A percentile compares a stretch with the other conserved stretches of the same genome.
These are phyloP conservation scores for Sarcophaga subvicina DNA, from an alignment of 2,888 invertebrate species.

Conservation along the genomic window DNA sequence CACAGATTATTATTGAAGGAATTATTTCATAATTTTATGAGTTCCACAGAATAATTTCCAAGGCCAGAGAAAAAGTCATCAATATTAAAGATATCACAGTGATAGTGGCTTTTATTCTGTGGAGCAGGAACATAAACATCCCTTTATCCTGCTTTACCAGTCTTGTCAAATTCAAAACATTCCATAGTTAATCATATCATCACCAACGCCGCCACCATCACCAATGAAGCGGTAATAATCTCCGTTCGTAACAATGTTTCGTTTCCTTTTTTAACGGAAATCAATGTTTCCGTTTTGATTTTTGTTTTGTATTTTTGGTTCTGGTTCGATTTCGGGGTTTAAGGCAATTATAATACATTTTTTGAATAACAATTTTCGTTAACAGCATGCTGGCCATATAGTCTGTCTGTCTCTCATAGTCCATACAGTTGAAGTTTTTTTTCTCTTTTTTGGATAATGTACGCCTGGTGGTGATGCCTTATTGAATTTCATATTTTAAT, in stretches of 20 bases:
- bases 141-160: not conserved
- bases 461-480: conserved; percentile 9
- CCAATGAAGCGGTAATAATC: conserved; percentile 80
- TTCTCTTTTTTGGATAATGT: conserved; percentile 22
- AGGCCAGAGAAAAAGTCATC: not conserved
- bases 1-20: not conserved
- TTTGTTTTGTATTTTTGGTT: conserved; percentile 53
- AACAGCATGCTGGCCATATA: conserved; percentile 47
- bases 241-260: conserved; percentile 67
- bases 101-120: not conserved
- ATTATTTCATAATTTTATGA: conserved; percentile 24
- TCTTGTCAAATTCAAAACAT: not conserved
- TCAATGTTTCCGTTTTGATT: conserved; percentile 67
- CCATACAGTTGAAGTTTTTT: conserved; percentile 29
- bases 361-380: conserved; percentile 72
- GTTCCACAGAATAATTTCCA: conserved; percentile 18
- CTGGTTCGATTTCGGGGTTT: conserved; percentile 53
- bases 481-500: conserved; percentile 47
- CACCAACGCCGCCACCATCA: conserved; percentile 32
- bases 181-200: conserved; percentile 78
- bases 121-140: not conserved
- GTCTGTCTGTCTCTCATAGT: not conserved
- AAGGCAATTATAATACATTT: conserved; percentile 72
- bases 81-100: not conserved
- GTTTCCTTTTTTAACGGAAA: conserved; percentile 69